These are phyloP conservation scores for Danaus chrysippus DNA, from an alignment of 2,888 invertebrate genomes.

Conservation along the genomic window DNA sequence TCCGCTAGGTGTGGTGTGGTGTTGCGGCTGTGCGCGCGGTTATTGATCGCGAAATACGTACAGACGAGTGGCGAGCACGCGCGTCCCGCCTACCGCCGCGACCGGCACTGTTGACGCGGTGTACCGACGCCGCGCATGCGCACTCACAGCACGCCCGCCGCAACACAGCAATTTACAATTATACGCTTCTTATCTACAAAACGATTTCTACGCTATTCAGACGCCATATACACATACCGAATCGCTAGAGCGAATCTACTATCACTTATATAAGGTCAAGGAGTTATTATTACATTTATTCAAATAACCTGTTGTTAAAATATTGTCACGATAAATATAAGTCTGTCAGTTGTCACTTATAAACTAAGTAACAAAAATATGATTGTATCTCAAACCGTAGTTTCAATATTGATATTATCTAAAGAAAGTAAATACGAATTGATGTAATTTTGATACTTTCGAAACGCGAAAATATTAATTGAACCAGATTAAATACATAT, in stretches of 20 bases:
- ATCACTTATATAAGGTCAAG: conserved; percentile 20
- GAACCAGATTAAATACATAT: too few species aligned
- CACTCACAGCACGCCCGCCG: conserved; percentile 38
- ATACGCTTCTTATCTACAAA: conserved; percentile 32
- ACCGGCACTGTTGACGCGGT: conserved; percentile 61
- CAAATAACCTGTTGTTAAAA: neutral
- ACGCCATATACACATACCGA: conserved; percentile 7
- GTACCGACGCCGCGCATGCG: conserved; percentile 58
- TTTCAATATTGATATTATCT: too few species aligned
- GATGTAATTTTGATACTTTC: too few species aligned
- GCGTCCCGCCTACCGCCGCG: conserved; percentile 72
- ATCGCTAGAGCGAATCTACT: conserved; percentile 8
- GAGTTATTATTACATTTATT: conserved; percentile 2
- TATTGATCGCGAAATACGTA: conserved; percentile 49
- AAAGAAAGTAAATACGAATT: too few species aligned
- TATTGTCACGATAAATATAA: neutral
- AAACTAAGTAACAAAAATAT: neutral
- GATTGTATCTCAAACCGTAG: too few species aligned
- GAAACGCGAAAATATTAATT: too few species aligned
- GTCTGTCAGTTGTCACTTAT: neutral
- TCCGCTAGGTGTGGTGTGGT: conserved; percentile 22
- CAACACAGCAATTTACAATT: conserved; percentile 17
- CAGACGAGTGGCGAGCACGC: conserved; percentile 71
- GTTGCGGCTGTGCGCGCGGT: conserved; percentile 32
- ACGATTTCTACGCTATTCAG: conserved; percentile 23